Evolutionary conservation across 2,888 invertebrate species (phyloP).

Genomic region (Andrena minutula): DNA sequence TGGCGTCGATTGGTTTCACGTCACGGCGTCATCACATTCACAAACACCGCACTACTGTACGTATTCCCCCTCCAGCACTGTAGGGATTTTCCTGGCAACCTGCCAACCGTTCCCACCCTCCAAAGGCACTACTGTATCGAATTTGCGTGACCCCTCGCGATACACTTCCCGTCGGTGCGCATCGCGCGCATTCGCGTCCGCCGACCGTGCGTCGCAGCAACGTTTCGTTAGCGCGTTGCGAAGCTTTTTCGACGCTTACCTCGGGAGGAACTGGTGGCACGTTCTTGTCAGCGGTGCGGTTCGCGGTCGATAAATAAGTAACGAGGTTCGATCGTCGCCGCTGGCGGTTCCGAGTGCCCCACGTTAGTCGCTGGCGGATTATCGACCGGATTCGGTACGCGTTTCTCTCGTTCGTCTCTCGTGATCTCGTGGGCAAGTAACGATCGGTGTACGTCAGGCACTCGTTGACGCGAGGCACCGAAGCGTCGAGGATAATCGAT

Average conservation of each 20-base stretch:
- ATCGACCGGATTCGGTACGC: neutral
- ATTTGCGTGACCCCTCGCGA: too few species aligned
- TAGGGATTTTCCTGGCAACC: too few species aligned
- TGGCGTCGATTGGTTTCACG: too few species aligned
- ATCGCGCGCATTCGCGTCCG: neutral
- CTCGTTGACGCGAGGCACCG: too few species aligned
- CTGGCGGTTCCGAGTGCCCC: too few species aligned
- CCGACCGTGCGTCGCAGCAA: neutral
- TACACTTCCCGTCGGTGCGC: neutral
- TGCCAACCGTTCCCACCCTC: neutral
- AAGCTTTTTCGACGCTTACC: neutral
- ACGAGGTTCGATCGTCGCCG: neutral
- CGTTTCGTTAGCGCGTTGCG: neutral
- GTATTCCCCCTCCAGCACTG: too few species aligned
- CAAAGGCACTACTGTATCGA: neutral
- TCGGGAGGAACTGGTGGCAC: neutral
- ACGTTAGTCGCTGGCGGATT: neutral
- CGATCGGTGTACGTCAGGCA: neutral
- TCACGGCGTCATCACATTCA: too few species aligned
- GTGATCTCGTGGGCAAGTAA: neutral
- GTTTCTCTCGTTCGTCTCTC: neutral
- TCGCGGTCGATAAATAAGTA: neutral
- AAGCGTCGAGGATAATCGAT: neutral
- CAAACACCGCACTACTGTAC: too few species aligned
- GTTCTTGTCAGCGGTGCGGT: neutral